Conservation (phyloP, 1,140 invertebrate species). For the Brachionus calyciflorus region DNA sequence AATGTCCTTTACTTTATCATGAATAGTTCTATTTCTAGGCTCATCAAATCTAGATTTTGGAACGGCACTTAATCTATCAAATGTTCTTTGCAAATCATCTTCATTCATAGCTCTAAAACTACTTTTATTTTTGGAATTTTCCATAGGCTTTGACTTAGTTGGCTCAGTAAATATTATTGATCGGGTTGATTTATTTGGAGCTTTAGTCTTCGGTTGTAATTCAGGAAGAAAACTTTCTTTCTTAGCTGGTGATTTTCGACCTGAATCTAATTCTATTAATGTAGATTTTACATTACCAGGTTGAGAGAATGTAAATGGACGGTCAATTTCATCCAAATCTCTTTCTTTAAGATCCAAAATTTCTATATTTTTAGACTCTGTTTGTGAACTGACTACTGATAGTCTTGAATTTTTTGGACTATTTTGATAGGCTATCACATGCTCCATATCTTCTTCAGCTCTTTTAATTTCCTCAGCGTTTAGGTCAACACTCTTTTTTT, state of each 20-base stretch:
- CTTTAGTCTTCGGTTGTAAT: background rate
- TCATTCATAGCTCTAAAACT: background rate
- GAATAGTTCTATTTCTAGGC: background rate
- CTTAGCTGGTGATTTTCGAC: background rate
- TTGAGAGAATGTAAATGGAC: background rate
- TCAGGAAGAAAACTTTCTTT: background rate
- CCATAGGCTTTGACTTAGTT: background rate
- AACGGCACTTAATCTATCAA: background rate
- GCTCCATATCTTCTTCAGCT: too few species aligned
- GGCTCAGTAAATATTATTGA: background rate
- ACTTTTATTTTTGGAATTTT: background rate
- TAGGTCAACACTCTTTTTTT: too few species aligned
- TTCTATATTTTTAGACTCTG: background rate
- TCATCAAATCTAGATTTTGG: background rate
- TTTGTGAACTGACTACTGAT: background rate
- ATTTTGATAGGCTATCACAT: too few species aligned
- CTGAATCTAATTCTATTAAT: background rate
- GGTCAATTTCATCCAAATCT: background rate
- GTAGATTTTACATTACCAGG: background rate
- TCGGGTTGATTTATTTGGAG: background rate
- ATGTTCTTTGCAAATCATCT: background rate
- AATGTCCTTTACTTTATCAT: slow-evolving; percentile 6
- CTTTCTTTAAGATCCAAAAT: background rate
- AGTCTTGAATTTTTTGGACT: too few species aligned
- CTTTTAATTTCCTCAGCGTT: too few species aligned